phyloP scores from a whole-genome alignment of 2,888 invertebrate species.

The Heliconius erato region DNA sequence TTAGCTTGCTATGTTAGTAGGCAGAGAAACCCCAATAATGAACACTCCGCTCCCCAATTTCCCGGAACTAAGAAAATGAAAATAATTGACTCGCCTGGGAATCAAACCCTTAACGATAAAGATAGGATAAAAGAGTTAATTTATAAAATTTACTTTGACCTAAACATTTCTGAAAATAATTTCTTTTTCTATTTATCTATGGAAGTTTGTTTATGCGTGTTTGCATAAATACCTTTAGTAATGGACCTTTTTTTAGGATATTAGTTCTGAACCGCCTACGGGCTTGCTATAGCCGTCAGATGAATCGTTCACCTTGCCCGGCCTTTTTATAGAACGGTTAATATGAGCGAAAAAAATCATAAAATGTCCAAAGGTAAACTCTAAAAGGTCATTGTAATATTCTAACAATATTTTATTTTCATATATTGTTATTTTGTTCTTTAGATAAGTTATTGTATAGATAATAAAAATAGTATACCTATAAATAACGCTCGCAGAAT shows the following conservation, averaged over 20 bases:
- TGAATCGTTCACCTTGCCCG: slow-evolving; percentile 13
- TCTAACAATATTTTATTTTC: neutral
- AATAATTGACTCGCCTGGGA: too few relatives aligned
- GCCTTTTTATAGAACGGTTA: slow-evolving; percentile 12
- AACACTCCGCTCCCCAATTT: too few relatives aligned
- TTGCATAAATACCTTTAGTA: slow-evolving; percentile 9
- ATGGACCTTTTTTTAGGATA: slow-evolving; percentile 12
- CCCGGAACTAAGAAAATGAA: too few relatives aligned
- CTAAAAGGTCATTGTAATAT: slow-evolving; percentile 9
- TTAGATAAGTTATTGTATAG: neutral
- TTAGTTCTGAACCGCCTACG: neutral
- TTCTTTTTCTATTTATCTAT: neutral
- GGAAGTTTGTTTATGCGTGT: neutral
- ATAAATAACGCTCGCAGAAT: neutral
- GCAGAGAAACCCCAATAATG: too few relatives aligned
- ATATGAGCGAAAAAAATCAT: neutral
- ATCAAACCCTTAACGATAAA: too few relatives aligned
- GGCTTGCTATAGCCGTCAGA: slow-evolving; percentile 9
- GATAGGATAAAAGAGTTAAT: too few relatives aligned
- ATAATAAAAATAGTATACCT: too few relatives aligned
- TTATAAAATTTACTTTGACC: neutral
- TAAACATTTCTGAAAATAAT: neutral
- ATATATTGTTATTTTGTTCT: neutral
- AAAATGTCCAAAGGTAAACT: neutral
- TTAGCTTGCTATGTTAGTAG: too few relatives aligned